Evolutionary conservation across 2,888 invertebrate species (phyloP).

Genomic region (Cremastinae sp.): DNA sequence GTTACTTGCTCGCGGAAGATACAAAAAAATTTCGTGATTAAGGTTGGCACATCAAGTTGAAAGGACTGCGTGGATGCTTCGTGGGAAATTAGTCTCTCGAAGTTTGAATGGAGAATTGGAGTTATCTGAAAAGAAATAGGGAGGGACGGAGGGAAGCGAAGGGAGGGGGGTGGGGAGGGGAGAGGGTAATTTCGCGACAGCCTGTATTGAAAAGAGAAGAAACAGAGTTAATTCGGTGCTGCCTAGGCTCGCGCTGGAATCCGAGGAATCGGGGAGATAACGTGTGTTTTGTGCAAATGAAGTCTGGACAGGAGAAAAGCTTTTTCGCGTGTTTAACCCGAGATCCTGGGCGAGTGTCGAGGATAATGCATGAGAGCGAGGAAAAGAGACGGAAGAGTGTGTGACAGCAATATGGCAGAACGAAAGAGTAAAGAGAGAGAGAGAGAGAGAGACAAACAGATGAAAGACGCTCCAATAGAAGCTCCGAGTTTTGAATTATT

Average conservation of each 20-base stretch:
- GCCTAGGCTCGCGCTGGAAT: slow-evolving; percentile 63
- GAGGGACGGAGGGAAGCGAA: no score
- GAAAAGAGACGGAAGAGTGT: slow-evolving; percentile 7
- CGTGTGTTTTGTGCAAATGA: slow-evolving; percentile 59
- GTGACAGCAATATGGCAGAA: background rate
- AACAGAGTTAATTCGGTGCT: slow-evolving; percentile 46
- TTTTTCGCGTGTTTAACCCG: slow-evolving; percentile 62
- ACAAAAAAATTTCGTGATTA: no score
- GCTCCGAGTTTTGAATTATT: slow-evolving; percentile 40
- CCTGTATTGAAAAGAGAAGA: slow-evolving; percentile 9
- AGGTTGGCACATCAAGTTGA: no score
- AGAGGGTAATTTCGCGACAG: no score
- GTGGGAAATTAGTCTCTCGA: no score
- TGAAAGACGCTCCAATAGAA: slow-evolving; percentile 9
- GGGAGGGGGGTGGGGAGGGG: no score
- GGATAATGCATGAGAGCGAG: slow-evolving; percentile 41
- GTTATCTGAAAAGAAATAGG: no score
- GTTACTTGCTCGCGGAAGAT: no score
- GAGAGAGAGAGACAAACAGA: slow-evolving; percentile 18
- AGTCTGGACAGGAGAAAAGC: slow-evolving; percentile 55
- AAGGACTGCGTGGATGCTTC: no score
- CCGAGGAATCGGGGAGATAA: slow-evolving; percentile 51
- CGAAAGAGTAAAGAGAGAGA: slow-evolving; percentile 17
- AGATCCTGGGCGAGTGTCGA: slow-evolving; percentile 14
- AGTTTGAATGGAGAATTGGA: no score